Base-by-base conservation (phyloP, 2,113 vertebrate genomes). In the Zosterops lateralis region DNA sequence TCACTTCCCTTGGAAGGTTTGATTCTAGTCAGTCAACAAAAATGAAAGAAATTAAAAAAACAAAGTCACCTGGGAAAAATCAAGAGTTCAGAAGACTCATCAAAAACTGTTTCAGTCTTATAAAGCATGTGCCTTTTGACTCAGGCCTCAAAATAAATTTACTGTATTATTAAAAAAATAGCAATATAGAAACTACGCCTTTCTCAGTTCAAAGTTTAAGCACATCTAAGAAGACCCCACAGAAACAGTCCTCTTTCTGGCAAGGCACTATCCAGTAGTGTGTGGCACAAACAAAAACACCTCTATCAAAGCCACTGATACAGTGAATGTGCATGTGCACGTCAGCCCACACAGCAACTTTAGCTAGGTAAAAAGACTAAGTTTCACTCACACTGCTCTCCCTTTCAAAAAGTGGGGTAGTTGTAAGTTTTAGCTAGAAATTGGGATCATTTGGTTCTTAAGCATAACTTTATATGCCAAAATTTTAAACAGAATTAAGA, bases 211-310 rank as follows among this genome's bases (percentile, higher is more conserved):
- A 61, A 71, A 86, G 40, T 48, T 66, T 32, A 86, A 91, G 62
- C 47, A 28, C 26, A 48, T 61, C 70, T 82, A 86, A 82, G 74
- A 96, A 89, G 90, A 87, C 21, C 61, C 64, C 44, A 66, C 40
- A 67, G 50, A 61, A 87, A 65, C 81, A 89, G 84, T 54, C 62
- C 70, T 76, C 89, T 61, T 89, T 86, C 87, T 81, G 82, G n/a
- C 94, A 96, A 97, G 96, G 95, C 96, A 97, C 96, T 96, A 91
- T 86, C 92, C 93, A 96, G 85, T 45, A 60, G 65, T 53, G 91
- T 90, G 94, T 95, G 96, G 94, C 94, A 94, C 93, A 73, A 80
- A 87, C 84, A 83, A 45, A 73, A 88, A 6, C 65, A 72, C 71
- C 72, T 66, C 90, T 53, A 5, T 65, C 20, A 74, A 87, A 95